Evolutionary conservation across 1,140 invertebrate genomes (phyloP).

Genomic region (Penaeus indicus): DNA sequence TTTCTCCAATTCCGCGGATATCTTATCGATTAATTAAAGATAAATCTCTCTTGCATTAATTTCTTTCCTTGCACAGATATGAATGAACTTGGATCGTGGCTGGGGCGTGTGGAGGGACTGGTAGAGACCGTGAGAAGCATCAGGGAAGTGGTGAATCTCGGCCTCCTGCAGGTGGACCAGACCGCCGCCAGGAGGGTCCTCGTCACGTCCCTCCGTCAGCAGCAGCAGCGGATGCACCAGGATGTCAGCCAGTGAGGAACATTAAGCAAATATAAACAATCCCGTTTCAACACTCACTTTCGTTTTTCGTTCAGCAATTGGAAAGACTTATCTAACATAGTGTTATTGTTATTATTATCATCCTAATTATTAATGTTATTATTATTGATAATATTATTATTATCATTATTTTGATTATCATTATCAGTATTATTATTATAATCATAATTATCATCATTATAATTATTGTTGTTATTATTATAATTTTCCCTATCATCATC

Average conservation of each 20-base stretch:
- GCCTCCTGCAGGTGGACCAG: slow-evolving; percentile 55
- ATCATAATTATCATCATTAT: no score
- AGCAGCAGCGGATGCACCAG: slow-evolving; percentile 62
- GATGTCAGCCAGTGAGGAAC: slow-evolving; percentile 52
- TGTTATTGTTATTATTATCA: neutral
- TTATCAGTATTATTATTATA: neutral
- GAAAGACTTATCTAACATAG: neutral
- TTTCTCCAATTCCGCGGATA: no score
- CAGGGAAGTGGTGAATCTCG: slow-evolving; percentile 42
- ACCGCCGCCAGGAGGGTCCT: slow-evolving; percentile 51
- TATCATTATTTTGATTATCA: neutral
- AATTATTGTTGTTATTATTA: no score
- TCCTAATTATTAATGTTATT: no score
- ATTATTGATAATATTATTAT: rapidly evolving
- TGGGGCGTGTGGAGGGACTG: slow-evolving; percentile 54
- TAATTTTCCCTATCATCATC: no score
- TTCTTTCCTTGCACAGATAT: neutral
- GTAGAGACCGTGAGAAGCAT: slow-evolving; percentile 38
- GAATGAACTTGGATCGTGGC: slow-evolving; percentile 44
- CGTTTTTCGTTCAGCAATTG: neutral
- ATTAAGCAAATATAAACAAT: no score
- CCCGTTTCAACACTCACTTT: neutral
- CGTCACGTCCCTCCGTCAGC: slow-evolving; percentile 50
- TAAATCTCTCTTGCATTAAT: neutral
- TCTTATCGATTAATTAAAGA: no score